These are phyloP conservation scores for Dromius quadrimaculatus DNA, from an alignment of 2,888 invertebrate species.

Conservation along the genomic window DNA sequence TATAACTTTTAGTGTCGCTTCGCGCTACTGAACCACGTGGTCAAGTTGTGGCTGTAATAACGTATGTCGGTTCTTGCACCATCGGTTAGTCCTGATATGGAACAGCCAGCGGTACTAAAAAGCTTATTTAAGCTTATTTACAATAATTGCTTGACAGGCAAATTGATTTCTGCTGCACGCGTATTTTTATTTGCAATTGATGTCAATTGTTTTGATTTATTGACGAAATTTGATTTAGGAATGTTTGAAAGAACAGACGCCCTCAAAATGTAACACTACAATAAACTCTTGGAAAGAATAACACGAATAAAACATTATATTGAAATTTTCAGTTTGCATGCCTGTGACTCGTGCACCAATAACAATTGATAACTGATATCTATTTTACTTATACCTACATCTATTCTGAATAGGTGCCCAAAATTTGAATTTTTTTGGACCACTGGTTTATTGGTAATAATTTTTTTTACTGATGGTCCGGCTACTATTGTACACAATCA, in stretches of 20 bases:
- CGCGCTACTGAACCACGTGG: slow-evolving; percentile 8
- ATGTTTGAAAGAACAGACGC: neutral
- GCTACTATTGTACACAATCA: no score
- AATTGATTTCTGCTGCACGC: neutral
- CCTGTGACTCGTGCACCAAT: no score
- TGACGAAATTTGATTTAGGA: slow-evolving; percentile 15
- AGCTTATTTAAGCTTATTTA: neutral
- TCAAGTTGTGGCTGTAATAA: slow-evolving; percentile 3
- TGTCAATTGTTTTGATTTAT: neutral
- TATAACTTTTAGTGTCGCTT: no score
- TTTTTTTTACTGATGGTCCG: no score
- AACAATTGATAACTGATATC: no score
- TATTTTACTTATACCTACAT: no score
- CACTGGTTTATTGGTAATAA: no score
- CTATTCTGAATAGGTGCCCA: no score
- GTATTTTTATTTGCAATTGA: neutral
- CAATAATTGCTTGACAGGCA: neutral
- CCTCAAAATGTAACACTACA: slow-evolving; percentile 15
- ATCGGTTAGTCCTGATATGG: neutral
- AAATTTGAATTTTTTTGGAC: no score
- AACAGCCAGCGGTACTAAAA: slow-evolving; percentile 14
- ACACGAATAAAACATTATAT: no score
- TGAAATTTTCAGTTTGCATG: no score
- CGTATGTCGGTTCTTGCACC: slow-evolving; percentile 15
- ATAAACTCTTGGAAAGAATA: no score